Conservation (phyloP, 2,888 invertebrate species). For the Colletes collaris region DNA sequence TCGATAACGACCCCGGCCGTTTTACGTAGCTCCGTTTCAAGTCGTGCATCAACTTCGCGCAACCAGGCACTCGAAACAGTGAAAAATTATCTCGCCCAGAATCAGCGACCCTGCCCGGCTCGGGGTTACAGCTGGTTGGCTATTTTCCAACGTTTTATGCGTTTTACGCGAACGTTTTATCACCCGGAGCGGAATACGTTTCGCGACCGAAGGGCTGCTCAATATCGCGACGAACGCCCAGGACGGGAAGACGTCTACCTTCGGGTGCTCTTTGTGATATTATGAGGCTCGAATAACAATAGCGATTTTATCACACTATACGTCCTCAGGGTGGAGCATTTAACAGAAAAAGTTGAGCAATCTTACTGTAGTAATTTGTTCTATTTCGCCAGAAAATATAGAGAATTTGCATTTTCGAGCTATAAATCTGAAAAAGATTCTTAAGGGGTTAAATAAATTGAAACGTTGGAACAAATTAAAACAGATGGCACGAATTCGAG, state of each 20-base stretch:
- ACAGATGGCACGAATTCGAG: too few relatives aligned
- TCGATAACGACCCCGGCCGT: slow-evolving; percentile 37
- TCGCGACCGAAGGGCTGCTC: neutral
- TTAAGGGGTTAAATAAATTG: too few relatives aligned
- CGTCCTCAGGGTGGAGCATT: too few relatives aligned
- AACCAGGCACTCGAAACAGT: slow-evolving; percentile 1
- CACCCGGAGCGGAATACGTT: neutral
- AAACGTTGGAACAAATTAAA: too few relatives aligned
- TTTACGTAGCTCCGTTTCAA: slow-evolving; percentile 4
- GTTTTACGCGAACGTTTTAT: slow-evolving; percentile 11
- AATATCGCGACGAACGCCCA: neutral
- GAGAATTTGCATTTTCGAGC: too few relatives aligned
- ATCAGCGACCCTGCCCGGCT: neutral
- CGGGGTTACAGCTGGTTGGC: slow-evolving; percentile 27
- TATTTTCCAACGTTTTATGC: slow-evolving; percentile 5
- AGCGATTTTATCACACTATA: too few relatives aligned
- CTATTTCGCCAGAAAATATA: too few relatives aligned
- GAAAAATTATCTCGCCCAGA: slow-evolving; percentile 28
- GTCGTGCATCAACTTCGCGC: slow-evolving; percentile 16
- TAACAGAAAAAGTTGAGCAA: too few relatives aligned
- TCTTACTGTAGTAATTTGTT: too few relatives aligned
- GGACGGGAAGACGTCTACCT: slow-evolving; percentile 12
- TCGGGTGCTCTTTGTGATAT: slow-evolving; percentile 21
- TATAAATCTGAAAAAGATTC: too few relatives aligned
- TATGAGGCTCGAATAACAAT: slow-evolving; percentile 1